Base-by-base conservation (phyloP, 1,140 invertebrate genomes). In the Drosophila ananassae region DNA sequence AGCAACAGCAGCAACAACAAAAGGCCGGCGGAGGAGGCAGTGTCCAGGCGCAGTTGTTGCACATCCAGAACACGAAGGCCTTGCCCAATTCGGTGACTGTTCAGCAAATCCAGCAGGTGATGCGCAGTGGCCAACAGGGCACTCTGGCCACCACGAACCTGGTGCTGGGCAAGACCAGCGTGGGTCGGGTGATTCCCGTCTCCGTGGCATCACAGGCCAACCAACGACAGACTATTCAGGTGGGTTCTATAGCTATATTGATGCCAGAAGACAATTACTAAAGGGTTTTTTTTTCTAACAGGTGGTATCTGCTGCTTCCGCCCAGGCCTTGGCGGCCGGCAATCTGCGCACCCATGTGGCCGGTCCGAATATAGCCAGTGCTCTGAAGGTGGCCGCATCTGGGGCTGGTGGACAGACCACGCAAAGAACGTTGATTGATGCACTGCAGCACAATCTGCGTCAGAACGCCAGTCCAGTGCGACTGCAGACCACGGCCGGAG, bases 41-140 rank as follows among this genome's bases (percentile, higher is more conserved):
- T 39, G 77, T 90, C 5, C 90, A 90, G 48, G 91, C 91, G 0
- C 91, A 92, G 57, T 54, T 92, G 47, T 51, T 92, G 22, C 90
- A 91, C 21, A 91, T 92, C 48, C 91, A 92, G 24, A 92, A 91
- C 60, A 87, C 85, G 1, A 96, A 96, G 89, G 92, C 94, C 12
- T 41, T 95, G 34, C 93, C 94, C 0, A 92, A 94, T 2, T 94
- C 95, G 2, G 94, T 96, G 90, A 96, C 95, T 0, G 94, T 97
- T 50, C 96, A 97, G 77, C 96, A 97, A 77, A 93, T 97, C 28
- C 95, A 96, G 64, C 95, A 96, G 83, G 95, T 96, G 17, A 95
- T 96, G 85, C 94, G 96, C 54, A 94, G 94, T 50, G 93, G 94
- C 0, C 93, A 92, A 52, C 91, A 77, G 46, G 85, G 87, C 12